Base-by-base conservation (phyloP, 1,140 invertebrate species). In the Vollenhovia emeryi region DNA sequence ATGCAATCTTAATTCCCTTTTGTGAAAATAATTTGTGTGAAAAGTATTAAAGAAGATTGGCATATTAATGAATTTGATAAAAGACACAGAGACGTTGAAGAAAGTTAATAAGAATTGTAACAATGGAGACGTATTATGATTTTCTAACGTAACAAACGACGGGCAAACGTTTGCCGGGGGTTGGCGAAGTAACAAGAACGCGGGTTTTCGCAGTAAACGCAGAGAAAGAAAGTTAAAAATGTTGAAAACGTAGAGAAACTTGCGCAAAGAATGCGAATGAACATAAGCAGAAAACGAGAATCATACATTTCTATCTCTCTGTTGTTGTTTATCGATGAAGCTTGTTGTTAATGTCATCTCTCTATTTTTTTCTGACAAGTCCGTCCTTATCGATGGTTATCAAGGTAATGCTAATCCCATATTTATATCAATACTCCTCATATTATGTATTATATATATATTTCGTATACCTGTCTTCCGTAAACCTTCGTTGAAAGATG, bases 351-450 rank as follows among this genome's bases (percentile, higher is more conserved):
- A 94, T 94, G 94, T 94, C 93, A 94, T 94, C 92, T 94, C 94
- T 94, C 93, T 94, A 94, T 94, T 94, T 94, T 94, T 94, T 94
- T 94, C 94, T 93, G 93, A 94, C 94, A 94, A 94, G 94, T 94
- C 94, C 94, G 94, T 94, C 94, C 94, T 93, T 94, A 94, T 94
- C 93, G 94, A 94, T 94, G 94, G 94, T 94, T 94, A 93, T 94
- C 94, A 94, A 94, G 94, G 94, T 94, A 94, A 94, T 94, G 92
- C 93, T 94, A 94, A 94, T 94, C 93, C 94, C 93, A 94, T 94
- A 94, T 94, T 94, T 93, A 79, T 94, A 94, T 94, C 94, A 94
- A 94, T 94, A 94, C 91, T 94, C 94, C 94, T 94, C 93, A 94
- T 93, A 89, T 89, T 85, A 85, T 85, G 50, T 85, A 85, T 85